Evolutionary conservation across 2,113 vertebrate genomes (phyloP), one percentile per base, ranked within the genome.

Genomic region (Burhinus oedicnemus): DNA sequence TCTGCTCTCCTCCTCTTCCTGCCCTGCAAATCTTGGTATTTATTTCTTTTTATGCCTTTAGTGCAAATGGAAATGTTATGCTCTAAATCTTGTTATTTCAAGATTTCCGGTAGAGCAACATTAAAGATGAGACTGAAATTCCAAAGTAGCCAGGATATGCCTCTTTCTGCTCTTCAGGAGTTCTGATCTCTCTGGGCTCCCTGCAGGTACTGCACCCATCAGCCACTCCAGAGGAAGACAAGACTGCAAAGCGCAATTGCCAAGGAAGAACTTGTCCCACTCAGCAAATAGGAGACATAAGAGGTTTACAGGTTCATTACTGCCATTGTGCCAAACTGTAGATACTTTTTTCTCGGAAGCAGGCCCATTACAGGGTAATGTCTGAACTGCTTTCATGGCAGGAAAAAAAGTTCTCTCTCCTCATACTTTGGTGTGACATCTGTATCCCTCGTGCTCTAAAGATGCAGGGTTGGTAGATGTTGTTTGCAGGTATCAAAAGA

Each of bases 1-100:
- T 89, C 51, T 74, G 15, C 18, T 93, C 40, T 90, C n/a, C 78
- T 85, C 61, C 57, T 92, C 71, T 90, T 92, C 83, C 68, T 92
- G 83, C 29, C 45, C 27, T 0, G 0, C 22, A 61, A 55, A 52
- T 36, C 49, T 81, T 83, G 51, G 34, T 49, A 90, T 93, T 93
- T 81, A 22, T 87, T 95, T 95, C 38, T 89, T 81, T 90, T 83
- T 55, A 76, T 78, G 36, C 44, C 32, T 84, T 60, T 75, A 66
- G 30, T 84, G 52, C 47, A 93, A 84, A 94, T 68, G 69, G n/a
- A 86, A 92, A 75, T 36, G 14, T 83, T 90, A 27, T 51, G 30
- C n/a, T 86, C 51, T 83, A 86, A 70, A 60, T 80, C 32, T 62
- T 68, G 23, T 69, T 91, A 81, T 71, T 84, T 71, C n/a, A 91